These are phyloP conservation scores for Lasioglossum baleicum DNA, from an alignment of 1,140 invertebrate species.

Conservation along the genomic window DNA sequence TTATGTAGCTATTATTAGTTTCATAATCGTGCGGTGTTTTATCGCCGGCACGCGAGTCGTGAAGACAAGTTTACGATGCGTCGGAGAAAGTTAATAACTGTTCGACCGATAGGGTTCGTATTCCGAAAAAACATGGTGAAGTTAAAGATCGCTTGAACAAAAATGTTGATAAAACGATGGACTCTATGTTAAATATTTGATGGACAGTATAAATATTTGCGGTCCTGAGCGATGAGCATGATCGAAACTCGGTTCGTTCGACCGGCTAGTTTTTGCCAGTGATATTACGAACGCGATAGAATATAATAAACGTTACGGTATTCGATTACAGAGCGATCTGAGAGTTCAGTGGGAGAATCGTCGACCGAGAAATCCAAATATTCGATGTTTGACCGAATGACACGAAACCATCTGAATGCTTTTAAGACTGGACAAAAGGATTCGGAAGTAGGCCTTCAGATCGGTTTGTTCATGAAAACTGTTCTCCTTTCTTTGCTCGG, in stretches of 20 bases:
- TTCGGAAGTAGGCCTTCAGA: conserved; percentile 28
- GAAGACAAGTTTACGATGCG: neutral
- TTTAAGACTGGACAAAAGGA: conserved; percentile 20
- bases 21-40: neutral
- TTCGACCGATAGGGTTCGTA: neutral
- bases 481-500: neutral
- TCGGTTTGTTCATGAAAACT: conserved; percentile 21
- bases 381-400: conserved; percentile 27
- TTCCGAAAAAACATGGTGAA: neutral
- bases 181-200: no score
- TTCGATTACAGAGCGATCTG: neutral
- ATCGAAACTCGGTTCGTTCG: no score
- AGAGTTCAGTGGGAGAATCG: neutral
- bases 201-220: no score
- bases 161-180: neutral
- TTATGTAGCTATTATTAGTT: neutral
- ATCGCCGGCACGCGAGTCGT: neutral
- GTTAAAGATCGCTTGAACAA: no score
- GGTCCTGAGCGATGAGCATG: no score
- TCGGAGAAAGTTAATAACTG: conserved; percentile 1
- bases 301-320: neutral
- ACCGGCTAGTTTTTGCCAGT: no score
- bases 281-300: neutral
- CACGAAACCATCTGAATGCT: conserved; percentile 24
- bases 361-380: conserved; percentile 26